Evolutionary conservation across 1,140 invertebrate genomes (phyloP).

Genomic region (Drosophila equinoxialis): DNA sequence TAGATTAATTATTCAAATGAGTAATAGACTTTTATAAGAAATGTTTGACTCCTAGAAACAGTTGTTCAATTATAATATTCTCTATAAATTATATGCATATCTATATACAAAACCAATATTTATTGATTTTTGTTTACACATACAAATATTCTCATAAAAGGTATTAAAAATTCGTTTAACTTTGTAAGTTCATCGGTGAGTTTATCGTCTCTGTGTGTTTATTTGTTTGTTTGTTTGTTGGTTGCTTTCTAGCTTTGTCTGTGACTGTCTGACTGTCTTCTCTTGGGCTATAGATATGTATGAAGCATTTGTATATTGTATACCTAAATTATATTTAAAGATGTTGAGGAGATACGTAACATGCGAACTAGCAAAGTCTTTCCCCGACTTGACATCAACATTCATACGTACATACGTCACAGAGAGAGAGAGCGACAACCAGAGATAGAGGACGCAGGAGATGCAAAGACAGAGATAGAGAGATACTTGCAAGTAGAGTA

Average conservation of each 20-base stretch:
- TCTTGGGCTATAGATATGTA: conserved; percentile 27
- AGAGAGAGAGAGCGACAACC: conserved; percentile 8
- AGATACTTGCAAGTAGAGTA: conserved; percentile 18
- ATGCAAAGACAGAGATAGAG: conserved; percentile 2
- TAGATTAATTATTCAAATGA: too few species aligned
- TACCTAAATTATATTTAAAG: conserved; percentile 63
- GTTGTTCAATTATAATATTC: too few species aligned
- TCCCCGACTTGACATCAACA: conserved; percentile 64
- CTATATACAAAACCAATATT: too few species aligned
- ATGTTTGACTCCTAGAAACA: too few species aligned
- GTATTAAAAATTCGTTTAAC: background rate
- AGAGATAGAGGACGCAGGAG: conserved; percentile 8
- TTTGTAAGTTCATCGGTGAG: background rate
- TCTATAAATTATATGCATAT: too few species aligned
- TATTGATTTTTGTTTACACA: background rate
- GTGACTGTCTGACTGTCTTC: conserved; percentile 17
- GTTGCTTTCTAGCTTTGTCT: conserved; percentile 15
- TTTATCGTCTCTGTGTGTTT: background rate
- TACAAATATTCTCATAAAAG: background rate
- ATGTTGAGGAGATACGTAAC: conserved; percentile 26
- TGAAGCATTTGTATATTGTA: background rate
- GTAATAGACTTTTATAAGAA: too few species aligned
- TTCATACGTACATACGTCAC: conserved; percentile 72
- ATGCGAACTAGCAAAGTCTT: conserved; percentile 7
- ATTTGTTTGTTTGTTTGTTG: conserved; percentile 22